Evolutionary conservation across 2,113 vertebrate species (phyloP).

Genomic region (Lepus americanus): DNA sequence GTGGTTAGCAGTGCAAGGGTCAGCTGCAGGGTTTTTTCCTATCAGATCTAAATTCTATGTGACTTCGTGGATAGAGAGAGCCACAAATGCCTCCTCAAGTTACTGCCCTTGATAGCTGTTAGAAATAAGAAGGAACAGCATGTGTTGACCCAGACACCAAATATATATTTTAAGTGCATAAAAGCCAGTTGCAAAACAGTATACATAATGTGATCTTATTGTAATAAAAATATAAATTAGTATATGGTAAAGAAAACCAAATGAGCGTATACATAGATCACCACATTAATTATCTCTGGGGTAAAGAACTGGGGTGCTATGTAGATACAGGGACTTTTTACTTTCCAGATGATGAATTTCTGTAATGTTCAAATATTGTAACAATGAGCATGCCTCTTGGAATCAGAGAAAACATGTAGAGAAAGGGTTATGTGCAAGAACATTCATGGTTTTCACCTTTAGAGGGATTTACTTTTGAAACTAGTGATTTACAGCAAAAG

Average conservation of each 20-base stretch:
- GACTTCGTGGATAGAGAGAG: neutral
- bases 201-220: slow-evolving; percentile 12
- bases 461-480: slow-evolving; percentile 1
- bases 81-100: neutral
- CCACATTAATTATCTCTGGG: neutral
- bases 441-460: neutral
- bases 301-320: neutral
- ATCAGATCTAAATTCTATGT: neutral
- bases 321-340: neutral
- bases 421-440: neutral
- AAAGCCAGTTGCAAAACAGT: slow-evolving; percentile 17
- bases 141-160: neutral
- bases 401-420: slow-evolving; percentile 23
- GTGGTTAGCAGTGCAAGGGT: neutral
- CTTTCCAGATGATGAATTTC: slow-evolving; percentile 32
- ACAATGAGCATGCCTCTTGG: neutral
- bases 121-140: neutral
- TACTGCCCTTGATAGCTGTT: neutral
- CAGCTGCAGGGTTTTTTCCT: neutral
- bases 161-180: neutral
- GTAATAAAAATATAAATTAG: neutral
- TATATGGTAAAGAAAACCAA: neutral
- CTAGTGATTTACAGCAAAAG: neutral
- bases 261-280: neutral
- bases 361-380: neutral